Base-by-base conservation (phyloP, 2,888 invertebrate species). In the Deilephila elpenor region DNA sequence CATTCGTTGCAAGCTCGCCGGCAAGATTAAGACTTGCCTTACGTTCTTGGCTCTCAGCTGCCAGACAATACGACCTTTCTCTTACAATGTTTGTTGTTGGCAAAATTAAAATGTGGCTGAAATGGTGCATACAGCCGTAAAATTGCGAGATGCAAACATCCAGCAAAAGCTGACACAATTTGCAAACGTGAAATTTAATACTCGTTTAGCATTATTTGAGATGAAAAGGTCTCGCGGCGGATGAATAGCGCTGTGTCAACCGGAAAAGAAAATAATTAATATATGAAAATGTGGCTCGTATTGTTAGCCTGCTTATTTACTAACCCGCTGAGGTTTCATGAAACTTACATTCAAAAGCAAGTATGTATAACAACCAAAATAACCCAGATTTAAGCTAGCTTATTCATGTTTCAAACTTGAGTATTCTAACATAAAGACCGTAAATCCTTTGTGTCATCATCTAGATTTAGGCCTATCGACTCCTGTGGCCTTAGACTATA, bases 11-110 rank as follows among this genome's bases (percentile, higher is more conserved):
- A 86, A 83, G 87, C 90, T 88, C 89, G 79, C 75, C 86, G 84
- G 84, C 79, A 81, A 92, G 92, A 93, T 93, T 93, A 94, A 93
- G 93, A 87, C 88, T 89, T 84, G 89, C 82, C 83, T 79, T 82
- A 82, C 80, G 75, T 84, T 88, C 86, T 85, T 82, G 82, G 86
- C 85, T 87, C 83, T 85, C 83, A 84, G 84, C 84, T 84, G 86
- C 86, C 84, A 85, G 82, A 87, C 88, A 88, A 83, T 88, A 85
- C 84, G 79, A 85, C 80, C 82, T 82, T 84, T 83, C 83, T 86
- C 78, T 83, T 83, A 84, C 83, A 83, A 82, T 84, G 83, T 82
- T 80, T 75, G 80, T 78, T 79, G 80, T 82, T 76, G 77, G 78
- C 78, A 78, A 87, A 88, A 88, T 88, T 86, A 86, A 88, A 88